Evolutionary conservation across 1,140 invertebrate genomes (phyloP), one percentile per base, ranked within the genome.

Genomic region (Ptiloglossa arizonensis): DNA sequence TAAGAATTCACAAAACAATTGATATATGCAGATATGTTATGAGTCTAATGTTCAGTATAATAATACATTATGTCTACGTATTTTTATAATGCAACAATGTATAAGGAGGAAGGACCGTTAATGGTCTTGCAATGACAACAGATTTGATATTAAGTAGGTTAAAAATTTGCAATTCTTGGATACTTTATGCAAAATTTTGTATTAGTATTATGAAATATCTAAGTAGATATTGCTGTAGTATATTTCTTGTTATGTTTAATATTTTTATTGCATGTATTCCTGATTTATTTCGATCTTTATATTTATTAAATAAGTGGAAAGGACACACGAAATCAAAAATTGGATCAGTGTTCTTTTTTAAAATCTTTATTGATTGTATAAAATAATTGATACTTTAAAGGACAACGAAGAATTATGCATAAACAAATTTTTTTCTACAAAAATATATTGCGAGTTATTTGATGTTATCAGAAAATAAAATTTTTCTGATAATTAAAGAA

Each of bases 241-340:
- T 80, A 83, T 84, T 78, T 79, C 48, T 81, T 83, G 73, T 85
- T 85, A 82, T 75, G 62, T 82, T 82, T 85, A 79, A 82, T 79
- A 85, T 73, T 82, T 84, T 85, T 82, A 78, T 81, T 85, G 71
- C 64, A 79, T 79, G 54, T 69, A 81, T 52, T 80, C 63, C 62
- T 38, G 67, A 75, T 32, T 74, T 67, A 38, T 75, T 79, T 80
- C 52, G 50, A 27, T 83, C 50, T 68, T 76, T 74, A 52, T 85
- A 81, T 84, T 85, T 81, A 81, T 77, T 81, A 24, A 44, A 48
- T 52, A 60, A 70, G 32, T 70, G 54, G 70, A 82, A 50, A 68
- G 24, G n/a, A 35, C 9, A 60, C 41, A 22, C 1, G 64, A 59
- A 38, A 56, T 62, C n/a, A n/a, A 46, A 50, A 66, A 22, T 44